Evolutionary conservation across 2,113 vertebrate species (phyloP).

Genomic region (Passer domesticus): DNA sequence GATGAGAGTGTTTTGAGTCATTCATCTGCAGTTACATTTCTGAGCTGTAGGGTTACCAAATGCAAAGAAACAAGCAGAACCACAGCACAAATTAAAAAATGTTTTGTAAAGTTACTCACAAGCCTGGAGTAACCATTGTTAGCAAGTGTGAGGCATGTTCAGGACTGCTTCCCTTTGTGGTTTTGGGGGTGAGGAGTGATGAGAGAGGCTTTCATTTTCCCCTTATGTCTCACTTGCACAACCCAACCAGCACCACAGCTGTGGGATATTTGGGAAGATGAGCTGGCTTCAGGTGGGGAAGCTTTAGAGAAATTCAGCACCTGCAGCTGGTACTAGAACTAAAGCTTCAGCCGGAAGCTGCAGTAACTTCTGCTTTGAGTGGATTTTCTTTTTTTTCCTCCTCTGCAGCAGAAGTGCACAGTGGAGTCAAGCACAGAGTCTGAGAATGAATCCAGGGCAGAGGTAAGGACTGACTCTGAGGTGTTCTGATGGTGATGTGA

Average conservation of each 20-base stretch:
- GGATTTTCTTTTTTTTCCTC: not conserved
- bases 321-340: not conserved
- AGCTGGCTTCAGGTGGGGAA: not conserved
- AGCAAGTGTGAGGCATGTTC: not conserved
- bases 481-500: not conserved
- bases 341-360: not conserved
- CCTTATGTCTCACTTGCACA: not conserved
- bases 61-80: not conserved
- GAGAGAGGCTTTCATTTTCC: not conserved
- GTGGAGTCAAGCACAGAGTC: slow-evolving; percentile 84
- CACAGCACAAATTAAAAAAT: not conserved
- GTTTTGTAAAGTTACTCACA: not conserved
- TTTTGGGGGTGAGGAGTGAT: not conserved
- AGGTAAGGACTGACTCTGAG: slow-evolving; percentile 62
- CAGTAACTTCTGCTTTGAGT: not conserved
- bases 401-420: slow-evolving; percentile 71
- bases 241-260: not conserved
- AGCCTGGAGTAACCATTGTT: not conserved
- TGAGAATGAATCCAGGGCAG: slow-evolving; percentile 73
- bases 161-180: not conserved
- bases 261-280: not conserved
- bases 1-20: not conserved
- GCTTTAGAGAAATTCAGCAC: not conserved
- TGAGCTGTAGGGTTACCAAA: not conserved
- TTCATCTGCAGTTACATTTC: not conserved